Conservation (phyloP, 1,140 invertebrate genomes). For the Leucophenga varia region DNA sequence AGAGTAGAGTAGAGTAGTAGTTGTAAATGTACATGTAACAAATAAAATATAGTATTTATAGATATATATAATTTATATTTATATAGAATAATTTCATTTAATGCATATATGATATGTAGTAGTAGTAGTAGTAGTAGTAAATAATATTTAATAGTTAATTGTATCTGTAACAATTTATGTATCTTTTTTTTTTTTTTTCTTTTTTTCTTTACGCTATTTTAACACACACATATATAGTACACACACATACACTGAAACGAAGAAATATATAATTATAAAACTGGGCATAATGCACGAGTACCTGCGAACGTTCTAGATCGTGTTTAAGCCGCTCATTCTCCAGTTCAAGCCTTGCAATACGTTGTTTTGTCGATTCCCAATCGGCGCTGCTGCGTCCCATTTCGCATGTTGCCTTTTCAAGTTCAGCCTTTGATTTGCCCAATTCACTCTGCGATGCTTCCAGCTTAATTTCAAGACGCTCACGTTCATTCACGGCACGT, state of each 20-base stretch:
- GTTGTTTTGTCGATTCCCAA: slow-evolving; percentile 86
- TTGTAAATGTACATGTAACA: slow-evolving; percentile 48
- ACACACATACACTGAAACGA: slow-evolving; percentile 22
- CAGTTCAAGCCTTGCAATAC: slow-evolving; percentile 79
- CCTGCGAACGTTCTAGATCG: slow-evolving; percentile 77
- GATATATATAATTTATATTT: slow-evolving; percentile 39
- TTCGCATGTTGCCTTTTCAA: slow-evolving; percentile 87
- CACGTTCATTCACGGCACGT: slow-evolving; percentile 84
- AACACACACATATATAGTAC: slow-evolving; percentile 25
- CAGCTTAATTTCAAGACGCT: slow-evolving; percentile 84
- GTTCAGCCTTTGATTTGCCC: slow-evolving; percentile 89
- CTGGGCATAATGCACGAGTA: slow-evolving; percentile 52
- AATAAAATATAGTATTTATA: too few species aligned
- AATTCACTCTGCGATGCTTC: slow-evolving; percentile 91
- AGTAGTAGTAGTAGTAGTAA: slow-evolving; percentile 12
- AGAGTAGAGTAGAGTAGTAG: slow-evolving; percentile 19
- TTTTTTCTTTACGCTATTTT: too few species aligned
- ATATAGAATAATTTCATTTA: slow-evolving; percentile 17
- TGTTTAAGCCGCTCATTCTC: slow-evolving; percentile 86
- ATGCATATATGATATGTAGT: slow-evolving; percentile 1
- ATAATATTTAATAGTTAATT: slow-evolving; percentile 13
- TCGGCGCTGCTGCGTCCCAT: slow-evolving; percentile 84
- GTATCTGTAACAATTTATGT: too few species aligned
- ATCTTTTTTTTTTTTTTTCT: too few species aligned
- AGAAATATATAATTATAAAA: slow-evolving; percentile 13